Percentiles rank a stretch among this genome's conserved stretches.
Conservation (phyloP, 92 coral and sea anemone species). For the Blastomussa wellsi region DNA sequence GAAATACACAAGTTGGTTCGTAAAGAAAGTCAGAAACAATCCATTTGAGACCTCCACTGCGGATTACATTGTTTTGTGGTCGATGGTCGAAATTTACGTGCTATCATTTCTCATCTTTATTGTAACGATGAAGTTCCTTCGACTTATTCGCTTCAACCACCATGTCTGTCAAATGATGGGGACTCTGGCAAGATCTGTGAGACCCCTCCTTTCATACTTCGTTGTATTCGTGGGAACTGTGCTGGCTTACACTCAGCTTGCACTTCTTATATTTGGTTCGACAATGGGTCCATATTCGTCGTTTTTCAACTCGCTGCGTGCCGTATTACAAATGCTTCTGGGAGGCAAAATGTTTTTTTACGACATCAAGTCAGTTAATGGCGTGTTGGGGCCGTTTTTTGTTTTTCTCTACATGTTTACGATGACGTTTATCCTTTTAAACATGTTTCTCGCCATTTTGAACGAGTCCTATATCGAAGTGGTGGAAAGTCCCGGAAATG, state of each 20-base stretch:
- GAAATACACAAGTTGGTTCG: conserved; percentile 56
- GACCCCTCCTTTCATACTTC: conserved; percentile 53
- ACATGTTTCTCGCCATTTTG: conserved; percentile 76
- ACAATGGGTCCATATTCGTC: conserved; percentile 65
- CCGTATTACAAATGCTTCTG: conserved; percentile 68
- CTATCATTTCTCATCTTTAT: conserved; percentile 61
- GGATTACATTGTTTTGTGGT: conserved; percentile 66
- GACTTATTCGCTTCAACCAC: conserved; percentile 64
- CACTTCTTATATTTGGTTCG: conserved; percentile 64
- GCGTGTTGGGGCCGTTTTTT: conserved; percentile 71
- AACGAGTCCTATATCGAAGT: conserved; percentile 62
- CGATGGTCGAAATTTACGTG: conserved; percentile 51
- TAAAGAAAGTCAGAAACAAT: conserved; percentile 51
- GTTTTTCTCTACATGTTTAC: conserved; percentile 69
- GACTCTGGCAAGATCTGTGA: conserved; percentile 57
- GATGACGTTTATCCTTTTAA: conserved; percentile 57
- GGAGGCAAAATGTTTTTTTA: conserved; percentile 75
- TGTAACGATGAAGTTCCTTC: conserved; percentile 59
- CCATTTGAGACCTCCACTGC: conserved; percentile 68
- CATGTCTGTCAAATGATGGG: conserved; percentile 74
- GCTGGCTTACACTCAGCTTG: conserved; percentile 70
- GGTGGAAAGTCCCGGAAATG: conserved; percentile 28
- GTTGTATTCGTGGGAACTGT: conserved; percentile 53
- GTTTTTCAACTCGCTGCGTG: conserved; percentile 66
- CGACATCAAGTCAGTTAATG: conserved; percentile 47